Conservation (phyloP, 37 sponge, comb jelly and placozoan genomes). For the Hexactinellida sp. region DNA sequence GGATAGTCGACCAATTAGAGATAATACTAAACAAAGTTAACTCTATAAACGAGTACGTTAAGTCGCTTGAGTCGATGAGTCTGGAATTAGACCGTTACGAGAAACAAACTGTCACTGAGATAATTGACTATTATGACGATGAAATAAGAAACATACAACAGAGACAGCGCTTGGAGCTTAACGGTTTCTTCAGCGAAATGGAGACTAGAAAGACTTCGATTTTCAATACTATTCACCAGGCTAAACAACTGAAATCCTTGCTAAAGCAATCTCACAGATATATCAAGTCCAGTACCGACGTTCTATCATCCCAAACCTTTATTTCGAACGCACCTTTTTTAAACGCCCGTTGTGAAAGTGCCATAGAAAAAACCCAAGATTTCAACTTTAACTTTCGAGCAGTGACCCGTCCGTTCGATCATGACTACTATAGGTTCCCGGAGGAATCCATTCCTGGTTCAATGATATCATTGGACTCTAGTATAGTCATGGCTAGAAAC, state of each 20-base stretch:
- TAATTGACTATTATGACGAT: neutral
- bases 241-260: slow-evolving; percentile 5
- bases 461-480: neutral
- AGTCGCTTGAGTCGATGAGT: neutral
- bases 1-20: neutral
- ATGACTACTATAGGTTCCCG: neutral
- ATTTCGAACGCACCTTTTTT: neutral
- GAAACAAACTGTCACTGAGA: neutral
- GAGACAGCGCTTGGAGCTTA: neutral
- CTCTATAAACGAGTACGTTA: neutral
- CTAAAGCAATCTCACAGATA: neutral
- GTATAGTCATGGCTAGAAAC: neutral
- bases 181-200: neutral
- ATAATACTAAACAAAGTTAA: neutral
- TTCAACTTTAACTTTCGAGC: neutral
- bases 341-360: neutral
- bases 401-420: neutral
- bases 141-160: neutral
- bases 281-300: neutral
- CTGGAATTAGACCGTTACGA: neutral
- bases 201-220: neutral
- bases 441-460: neutral
- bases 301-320: neutral
- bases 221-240: neutral
- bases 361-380: neutral